A percentile compares a stretch with the other conserved stretches of the same genome.
These are phyloP conservation scores for Pterocles burchelli DNA, from an alignment of 2,113 vertebrate species.

Conservation along the genomic window DNA sequence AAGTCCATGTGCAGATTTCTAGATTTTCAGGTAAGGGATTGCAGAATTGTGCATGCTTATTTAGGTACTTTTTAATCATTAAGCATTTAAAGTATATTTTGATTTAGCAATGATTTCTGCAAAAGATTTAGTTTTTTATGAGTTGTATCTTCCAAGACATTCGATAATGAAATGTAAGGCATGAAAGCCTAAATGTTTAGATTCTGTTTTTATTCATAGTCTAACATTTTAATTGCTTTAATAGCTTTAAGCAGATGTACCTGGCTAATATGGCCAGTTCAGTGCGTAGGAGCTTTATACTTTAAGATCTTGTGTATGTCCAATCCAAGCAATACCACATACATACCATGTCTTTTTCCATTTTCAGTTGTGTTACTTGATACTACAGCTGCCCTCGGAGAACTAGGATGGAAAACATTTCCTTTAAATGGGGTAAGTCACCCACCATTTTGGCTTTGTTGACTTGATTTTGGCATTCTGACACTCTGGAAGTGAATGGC, in stretches of 20 bases:
- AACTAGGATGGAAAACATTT: conserved; percentile 94
- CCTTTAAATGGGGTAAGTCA: conserved; percentile 93
- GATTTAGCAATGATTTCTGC: not conserved
- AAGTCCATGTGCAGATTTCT: not conserved
- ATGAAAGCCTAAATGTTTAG: not conserved
- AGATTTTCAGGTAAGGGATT: not conserved
- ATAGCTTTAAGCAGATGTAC: not conserved
- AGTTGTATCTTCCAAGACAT: not conserved
- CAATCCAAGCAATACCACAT: not conserved
- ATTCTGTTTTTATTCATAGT: not conserved
- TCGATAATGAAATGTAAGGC: not conserved
- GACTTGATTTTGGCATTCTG: not conserved
- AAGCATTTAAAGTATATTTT: not conserved
- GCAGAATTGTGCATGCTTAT: not conserved
- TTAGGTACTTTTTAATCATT: not conserved
- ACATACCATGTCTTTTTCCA: conserved; percentile 65
- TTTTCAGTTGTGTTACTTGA: conserved; percentile 91
- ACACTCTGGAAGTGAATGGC: not conserved
- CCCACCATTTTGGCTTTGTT: not conserved
- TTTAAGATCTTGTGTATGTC: not conserved
- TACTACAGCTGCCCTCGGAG: conserved; percentile 89
- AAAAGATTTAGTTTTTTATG: not conserved
- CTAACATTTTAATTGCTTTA: not conserved
- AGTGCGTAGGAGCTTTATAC: not conserved
- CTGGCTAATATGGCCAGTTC: not conserved